Percentiles rank a stretch among this genome's conserved stretches.
Conservation (phyloP, 2,797 vertebrate genomes). For the Danionella dracula region DNA sequence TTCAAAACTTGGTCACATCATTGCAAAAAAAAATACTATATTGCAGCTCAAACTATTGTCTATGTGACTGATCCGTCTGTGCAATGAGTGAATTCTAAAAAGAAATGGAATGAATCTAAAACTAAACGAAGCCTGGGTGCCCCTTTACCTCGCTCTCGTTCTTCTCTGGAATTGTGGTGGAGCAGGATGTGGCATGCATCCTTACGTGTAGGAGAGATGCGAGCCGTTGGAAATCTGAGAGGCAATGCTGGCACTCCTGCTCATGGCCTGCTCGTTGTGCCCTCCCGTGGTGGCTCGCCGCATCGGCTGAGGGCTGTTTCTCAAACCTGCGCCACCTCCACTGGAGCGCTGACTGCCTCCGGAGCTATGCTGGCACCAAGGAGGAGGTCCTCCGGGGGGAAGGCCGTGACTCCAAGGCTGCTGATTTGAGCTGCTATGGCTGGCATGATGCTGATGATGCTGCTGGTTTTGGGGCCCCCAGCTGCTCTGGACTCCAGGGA, state of each 20-base stretch:
- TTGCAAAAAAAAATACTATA: neutral
- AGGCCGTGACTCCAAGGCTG: constrained; percentile 92
- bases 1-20: neutral
- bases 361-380: constrained; percentile 90
- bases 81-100: too few species aligned
- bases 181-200: constrained; percentile 25
- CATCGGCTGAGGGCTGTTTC: constrained; percentile 95
- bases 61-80: neutral
- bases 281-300: constrained; percentile 95
- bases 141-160: constrained; percentile 7
- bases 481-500: constrained; percentile 77
- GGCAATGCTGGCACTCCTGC: constrained; percentile 98
- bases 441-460: constrained; percentile 52
- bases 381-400: constrained; percentile 83
- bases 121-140: constrained; percentile 19
- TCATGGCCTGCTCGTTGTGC: constrained; percentile 96
- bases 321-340: constrained; percentile 84
- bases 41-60: neutral
- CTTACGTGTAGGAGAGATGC: constrained; percentile 95
- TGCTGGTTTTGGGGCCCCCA: constrained; percentile 77
- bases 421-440: constrained; percentile 68
- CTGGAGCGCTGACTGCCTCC: constrained; percentile 87
- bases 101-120: constrained; percentile 16
- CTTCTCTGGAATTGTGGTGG: constrained; percentile 14
- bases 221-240: constrained; percentile 99